Evolutionary conservation across 2,113 vertebrate species (phyloP).

Genomic region (Pterocles gutturalis): DNA sequence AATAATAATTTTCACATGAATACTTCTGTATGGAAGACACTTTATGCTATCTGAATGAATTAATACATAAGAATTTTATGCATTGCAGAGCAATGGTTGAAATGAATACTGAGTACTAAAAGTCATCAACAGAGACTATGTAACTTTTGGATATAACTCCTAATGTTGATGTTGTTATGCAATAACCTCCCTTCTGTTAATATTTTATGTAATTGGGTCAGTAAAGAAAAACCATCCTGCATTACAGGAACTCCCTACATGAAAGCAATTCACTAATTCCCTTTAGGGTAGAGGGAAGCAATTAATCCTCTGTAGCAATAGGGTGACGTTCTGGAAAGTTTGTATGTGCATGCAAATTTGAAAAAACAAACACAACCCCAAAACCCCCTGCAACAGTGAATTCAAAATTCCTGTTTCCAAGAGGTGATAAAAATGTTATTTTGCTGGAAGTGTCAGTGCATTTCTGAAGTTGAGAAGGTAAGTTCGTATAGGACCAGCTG

Average conservation of each 20-base stretch:
- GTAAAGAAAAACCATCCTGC: background rate
- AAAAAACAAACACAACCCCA: background rate
- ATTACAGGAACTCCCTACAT: background rate
- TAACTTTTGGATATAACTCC: background rate
- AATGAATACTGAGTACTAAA: background rate
- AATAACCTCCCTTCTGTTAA: background rate
- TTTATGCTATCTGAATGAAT: constrained; percentile 6
- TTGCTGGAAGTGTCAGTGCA: background rate
- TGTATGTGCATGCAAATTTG: background rate
- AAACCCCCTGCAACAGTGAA: background rate
- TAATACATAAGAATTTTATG: background rate
- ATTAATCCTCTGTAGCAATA: background rate
- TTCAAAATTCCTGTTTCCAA: background rate
- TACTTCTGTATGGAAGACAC: background rate
- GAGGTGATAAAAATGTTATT: background rate
- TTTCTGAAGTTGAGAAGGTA: background rate
- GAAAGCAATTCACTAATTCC: background rate
- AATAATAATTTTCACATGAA: constrained; percentile 45
- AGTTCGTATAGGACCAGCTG: background rate
- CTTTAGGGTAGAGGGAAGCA: background rate
- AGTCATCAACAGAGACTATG: background rate
- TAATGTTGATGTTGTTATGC: background rate
- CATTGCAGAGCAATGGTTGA: background rate
- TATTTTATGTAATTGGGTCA: background rate
- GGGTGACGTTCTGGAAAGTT: background rate